A percentile compares a stretch with the other conserved stretches of the same genome.
Evolutionary conservation across 2,797 vertebrate species (phyloP).

Genomic region (Bradypodion ventrale): DNA sequence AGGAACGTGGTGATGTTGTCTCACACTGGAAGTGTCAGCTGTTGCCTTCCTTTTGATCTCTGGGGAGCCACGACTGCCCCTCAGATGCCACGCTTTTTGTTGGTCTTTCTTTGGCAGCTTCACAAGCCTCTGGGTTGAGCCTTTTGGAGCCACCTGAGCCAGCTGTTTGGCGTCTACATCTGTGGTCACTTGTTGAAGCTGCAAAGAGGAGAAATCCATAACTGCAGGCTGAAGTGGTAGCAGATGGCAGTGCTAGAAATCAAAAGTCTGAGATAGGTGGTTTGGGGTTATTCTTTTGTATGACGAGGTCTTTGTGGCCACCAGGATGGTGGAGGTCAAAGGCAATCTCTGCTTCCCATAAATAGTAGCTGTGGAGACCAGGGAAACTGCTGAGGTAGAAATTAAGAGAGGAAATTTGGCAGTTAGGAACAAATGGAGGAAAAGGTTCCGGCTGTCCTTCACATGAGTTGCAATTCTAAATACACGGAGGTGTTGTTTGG

Average conservation of each 20-base stretch:
- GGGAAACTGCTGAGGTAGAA: not conserved
- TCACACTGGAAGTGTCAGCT: not conserved
- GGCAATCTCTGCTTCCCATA: not conserved
- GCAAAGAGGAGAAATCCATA: not conserved
- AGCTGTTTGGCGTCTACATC: no score
- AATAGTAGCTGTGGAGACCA: not conserved
- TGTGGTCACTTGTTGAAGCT: not conserved
- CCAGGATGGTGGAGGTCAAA: not conserved
- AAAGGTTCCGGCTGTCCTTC: not conserved
- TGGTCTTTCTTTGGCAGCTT: not conserved
- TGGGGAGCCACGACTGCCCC: not conserved
- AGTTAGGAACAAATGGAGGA: not conserved
- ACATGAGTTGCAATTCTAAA: not conserved
- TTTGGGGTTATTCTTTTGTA: not conserved
- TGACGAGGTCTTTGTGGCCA: not conserved
- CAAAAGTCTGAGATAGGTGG: not conserved
- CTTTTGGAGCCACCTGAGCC: not conserved
- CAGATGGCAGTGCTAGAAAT: not conserved
- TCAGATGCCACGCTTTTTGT: not conserved
- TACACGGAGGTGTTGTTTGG: no score
- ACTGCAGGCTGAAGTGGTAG: not conserved
- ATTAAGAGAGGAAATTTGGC: not conserved
- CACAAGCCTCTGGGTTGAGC: not conserved
- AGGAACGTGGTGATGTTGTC: rapidly evolving
- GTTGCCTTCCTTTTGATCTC: no score